These are phyloP conservation scores for Metopia argyrocephala DNA, from an alignment of 2,888 invertebrate species.

Conservation along the genomic window DNA sequence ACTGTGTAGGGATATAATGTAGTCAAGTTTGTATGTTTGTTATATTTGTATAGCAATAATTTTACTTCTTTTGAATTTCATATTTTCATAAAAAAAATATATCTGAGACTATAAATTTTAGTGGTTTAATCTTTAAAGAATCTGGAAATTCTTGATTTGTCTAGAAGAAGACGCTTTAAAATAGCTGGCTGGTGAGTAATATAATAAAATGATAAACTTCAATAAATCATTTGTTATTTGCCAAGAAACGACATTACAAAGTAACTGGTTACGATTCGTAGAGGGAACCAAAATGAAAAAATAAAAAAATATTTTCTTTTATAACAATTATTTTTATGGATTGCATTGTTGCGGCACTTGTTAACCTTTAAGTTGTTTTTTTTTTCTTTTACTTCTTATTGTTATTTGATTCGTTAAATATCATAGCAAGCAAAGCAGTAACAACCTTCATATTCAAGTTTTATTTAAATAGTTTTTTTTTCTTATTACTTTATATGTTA, in stretches of 20 bases:
- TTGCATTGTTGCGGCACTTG: constrained; percentile 42
- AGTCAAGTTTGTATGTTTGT: no score
- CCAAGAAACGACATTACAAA: constrained; percentile 12
- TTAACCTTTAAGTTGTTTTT: constrained; percentile 53
- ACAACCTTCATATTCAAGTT: constrained; percentile 24
- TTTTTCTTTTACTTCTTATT: neutral
- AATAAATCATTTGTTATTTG: constrained; percentile 34
- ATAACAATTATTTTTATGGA: constrained; percentile 31
- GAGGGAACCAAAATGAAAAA: constrained; percentile 10
- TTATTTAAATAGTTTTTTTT: neutral
- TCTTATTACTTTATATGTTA: neutral
- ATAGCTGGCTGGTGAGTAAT: neutral
- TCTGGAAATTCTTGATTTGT: constrained; percentile 4
- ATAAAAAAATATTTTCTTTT: constrained; percentile 24
- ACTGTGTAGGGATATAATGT: no score
- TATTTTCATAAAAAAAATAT: constrained; percentile 11
- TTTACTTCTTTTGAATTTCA: neutral
- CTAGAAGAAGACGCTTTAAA: neutral
- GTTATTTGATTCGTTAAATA: constrained; percentile 35
- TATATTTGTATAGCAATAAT: neutral
- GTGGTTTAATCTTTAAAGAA: constrained; percentile 25
- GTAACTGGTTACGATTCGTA: neutral
- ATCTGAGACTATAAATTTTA: constrained; percentile 21
- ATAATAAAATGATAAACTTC: neutral
- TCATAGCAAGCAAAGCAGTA: constrained; percentile 13